phyloP scores from a whole-genome alignment of 2,888 invertebrate genomes.

The Heliothis peltigera region DNA sequence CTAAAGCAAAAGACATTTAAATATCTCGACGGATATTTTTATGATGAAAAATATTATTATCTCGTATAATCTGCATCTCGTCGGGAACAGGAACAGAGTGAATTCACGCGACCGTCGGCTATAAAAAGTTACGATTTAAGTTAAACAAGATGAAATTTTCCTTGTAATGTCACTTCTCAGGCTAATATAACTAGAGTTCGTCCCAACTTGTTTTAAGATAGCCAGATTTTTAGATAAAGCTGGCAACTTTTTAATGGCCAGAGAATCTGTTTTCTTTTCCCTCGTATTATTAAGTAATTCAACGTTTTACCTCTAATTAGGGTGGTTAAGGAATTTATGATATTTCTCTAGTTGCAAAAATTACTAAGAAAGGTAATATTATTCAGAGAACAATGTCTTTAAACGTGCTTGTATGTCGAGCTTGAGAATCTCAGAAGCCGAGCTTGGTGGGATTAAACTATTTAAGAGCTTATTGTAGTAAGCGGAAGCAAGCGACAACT shows the following conservation, averaged over 20 bases:
- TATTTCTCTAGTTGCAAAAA: not conserved
- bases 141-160: slow-evolving; percentile 78
- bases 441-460: slow-evolving; percentile 30
- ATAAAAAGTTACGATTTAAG: slow-evolving; percentile 78
- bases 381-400: slow-evolving; percentile 10
- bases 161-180: slow-evolving; percentile 75
- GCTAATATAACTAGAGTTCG: slow-evolving; percentile 68
- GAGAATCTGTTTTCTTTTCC: slow-evolving; percentile 49
- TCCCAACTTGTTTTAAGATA: slow-evolving; percentile 67
- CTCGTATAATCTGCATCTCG: slow-evolving; percentile 48
- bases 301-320: slow-evolving; percentile 39
- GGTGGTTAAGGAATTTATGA: slow-evolving; percentile 10
- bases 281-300: slow-evolving; percentile 39
- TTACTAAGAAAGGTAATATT: not conserved
- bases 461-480: slow-evolving; percentile 36
- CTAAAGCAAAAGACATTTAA: slow-evolving; percentile 14
- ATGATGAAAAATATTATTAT: slow-evolving; percentile 48
- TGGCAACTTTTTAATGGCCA: slow-evolving; percentile 65
- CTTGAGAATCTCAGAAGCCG: slow-evolving; percentile 21
- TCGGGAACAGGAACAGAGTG: slow-evolving; percentile 57
- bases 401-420: slow-evolving; percentile 10
- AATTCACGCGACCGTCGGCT: slow-evolving; percentile 66
- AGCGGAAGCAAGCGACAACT: slow-evolving; percentile 19
- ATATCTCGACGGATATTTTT: slow-evolving; percentile 35
- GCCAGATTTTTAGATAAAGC: slow-evolving; percentile 70